These are phyloP conservation scores for Hormaphis cornu DNA, from an alignment of 1,140 invertebrate species.

Conservation along the genomic window DNA sequence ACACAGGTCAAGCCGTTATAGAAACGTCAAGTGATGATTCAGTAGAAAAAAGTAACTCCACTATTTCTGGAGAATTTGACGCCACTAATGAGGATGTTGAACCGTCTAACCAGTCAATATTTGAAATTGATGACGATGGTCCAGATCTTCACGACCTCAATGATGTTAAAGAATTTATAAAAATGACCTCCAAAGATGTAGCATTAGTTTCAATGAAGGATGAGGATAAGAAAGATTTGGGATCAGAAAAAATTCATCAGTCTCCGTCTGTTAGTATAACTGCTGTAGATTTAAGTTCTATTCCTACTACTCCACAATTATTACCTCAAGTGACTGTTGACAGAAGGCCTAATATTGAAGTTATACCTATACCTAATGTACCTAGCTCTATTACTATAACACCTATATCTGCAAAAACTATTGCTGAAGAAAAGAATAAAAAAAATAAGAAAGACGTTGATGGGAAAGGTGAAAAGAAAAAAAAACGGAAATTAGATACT, in stretches of 20 bases:
- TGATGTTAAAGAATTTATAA: conserved; percentile 28
- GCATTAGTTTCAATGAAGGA: conserved; percentile 11
- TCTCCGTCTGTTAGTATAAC: conserved; percentile 22
- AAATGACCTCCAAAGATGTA: conserved; percentile 12
- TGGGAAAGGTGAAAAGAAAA: conserved; percentile 63
- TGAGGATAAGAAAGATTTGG: conserved; percentile 11
- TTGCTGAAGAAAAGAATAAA: conserved; percentile 52
- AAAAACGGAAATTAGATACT: conserved; percentile 60
- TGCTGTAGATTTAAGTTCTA: conserved; percentile 24
- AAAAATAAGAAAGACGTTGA: conserved; percentile 43
- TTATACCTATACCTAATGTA: conserved; percentile 48
- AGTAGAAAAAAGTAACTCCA: conserved; percentile 20
- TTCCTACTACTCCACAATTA: conserved; percentile 13
- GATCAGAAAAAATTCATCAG: conserved; percentile 9
- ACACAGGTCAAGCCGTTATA: conserved; percentile 6
- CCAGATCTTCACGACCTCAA: conserved; percentile 26
- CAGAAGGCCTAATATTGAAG: conserved; percentile 20
- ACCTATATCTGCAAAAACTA: conserved; percentile 50
- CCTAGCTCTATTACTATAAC: conserved; percentile 77
- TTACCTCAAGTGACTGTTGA: conserved; percentile 23
- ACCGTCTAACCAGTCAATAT: not conserved
- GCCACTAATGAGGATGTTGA: conserved; percentile 1
- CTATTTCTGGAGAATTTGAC: conserved; percentile 16
- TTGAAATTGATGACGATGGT: conserved; percentile 24
- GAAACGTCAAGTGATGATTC: conserved; percentile 21